Conservation (phyloP, 2,888 invertebrate genomes). For the Epirrhoe tristata region DNA sequence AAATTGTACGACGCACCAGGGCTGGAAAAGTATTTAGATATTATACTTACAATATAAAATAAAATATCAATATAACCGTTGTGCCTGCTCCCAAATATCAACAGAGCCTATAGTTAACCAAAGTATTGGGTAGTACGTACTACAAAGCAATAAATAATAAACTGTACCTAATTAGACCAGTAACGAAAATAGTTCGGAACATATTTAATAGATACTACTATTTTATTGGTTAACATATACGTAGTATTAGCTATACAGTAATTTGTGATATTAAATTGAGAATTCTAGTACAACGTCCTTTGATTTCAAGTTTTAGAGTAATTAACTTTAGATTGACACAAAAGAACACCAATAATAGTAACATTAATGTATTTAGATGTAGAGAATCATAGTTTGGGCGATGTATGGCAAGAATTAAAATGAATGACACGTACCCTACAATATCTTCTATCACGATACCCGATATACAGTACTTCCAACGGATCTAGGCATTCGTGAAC, state of each 20-base stretch:
- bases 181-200: conserved; percentile 8
- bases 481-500: too few relatives aligned
- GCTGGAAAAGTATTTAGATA: conserved; percentile 14
- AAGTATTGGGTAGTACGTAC: conserved; percentile 10
- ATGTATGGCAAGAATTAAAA: conserved; percentile 25
- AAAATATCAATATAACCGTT: conserved; percentile 53
- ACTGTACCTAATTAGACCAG: conserved; percentile 15
- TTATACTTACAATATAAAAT: too few relatives aligned
- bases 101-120: conserved; percentile 37
- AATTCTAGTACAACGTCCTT: conserved; percentile 78
- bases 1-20: conserved; percentile 14
- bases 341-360: conserved; percentile 81
- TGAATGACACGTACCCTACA: conserved; percentile 1
- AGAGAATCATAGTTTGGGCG: conserved; percentile 36
- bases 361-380: conserved; percentile 58
- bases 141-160: conserved; percentile 13
- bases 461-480: too few relatives aligned
- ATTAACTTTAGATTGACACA: conserved; percentile 76
- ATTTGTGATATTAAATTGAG: conserved; percentile 83
- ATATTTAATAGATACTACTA: conserved; percentile 40
- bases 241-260: conserved; percentile 77
- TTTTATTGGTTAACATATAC: conserved; percentile 64
- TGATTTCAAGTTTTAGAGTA: conserved; percentile 75
- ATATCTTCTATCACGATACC: background rate
- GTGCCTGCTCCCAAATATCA: conserved; percentile 70